These are phyloP conservation scores for Bombus vancouverensis DNA, from an alignment of 1,140 invertebrate genomes.

Conservation along the genomic window DNA sequence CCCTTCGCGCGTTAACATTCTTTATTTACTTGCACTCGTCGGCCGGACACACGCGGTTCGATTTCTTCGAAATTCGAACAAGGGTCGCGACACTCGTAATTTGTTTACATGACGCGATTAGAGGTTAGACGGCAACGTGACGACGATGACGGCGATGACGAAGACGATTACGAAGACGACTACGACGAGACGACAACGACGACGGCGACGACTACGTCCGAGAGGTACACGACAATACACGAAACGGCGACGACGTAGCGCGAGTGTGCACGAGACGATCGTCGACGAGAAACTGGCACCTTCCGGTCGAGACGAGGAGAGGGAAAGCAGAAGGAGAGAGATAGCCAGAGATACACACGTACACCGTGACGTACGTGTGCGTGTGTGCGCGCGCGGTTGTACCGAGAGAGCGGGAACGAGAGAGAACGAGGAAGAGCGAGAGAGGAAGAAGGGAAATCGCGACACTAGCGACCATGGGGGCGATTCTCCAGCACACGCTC, in stretches of 20 bases:
- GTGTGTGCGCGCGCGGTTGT: constrained; percentile 18
- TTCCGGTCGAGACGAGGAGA: constrained; percentile 74
- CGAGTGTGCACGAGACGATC: constrained; percentile 69
- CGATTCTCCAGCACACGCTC: constrained; percentile 45
- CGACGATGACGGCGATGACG: not conserved
- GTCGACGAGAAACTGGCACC: constrained; percentile 79
- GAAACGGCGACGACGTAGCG: constrained; percentile 39
- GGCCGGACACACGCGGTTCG: not conserved
- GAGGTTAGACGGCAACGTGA: too few species aligned
- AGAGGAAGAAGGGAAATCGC: constrained; percentile 54
- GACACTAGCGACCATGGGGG: constrained; percentile 66
- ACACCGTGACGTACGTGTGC: not conserved
- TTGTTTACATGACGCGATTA: constrained; percentile 20
- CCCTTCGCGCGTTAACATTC: constrained; percentile 6
- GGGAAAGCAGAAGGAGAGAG: constrained; percentile 44
- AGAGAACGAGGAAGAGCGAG: constrained; percentile 55
- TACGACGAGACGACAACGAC: not conserved
- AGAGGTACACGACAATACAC: constrained; percentile 10
- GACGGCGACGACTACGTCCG: not conserved
- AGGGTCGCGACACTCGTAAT: constrained; percentile 2
- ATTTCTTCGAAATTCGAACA: not conserved
- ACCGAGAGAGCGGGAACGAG: constrained; percentile 41
- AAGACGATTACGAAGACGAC: not conserved
- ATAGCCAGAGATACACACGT: constrained; percentile 48
- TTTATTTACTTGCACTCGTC: constrained; percentile 20